Evolutionary conservation across 1,140 invertebrate species (phyloP), one percentile per base, ranked within the genome.

Genomic region (Venustaconcha ellipsiformis): DNA sequence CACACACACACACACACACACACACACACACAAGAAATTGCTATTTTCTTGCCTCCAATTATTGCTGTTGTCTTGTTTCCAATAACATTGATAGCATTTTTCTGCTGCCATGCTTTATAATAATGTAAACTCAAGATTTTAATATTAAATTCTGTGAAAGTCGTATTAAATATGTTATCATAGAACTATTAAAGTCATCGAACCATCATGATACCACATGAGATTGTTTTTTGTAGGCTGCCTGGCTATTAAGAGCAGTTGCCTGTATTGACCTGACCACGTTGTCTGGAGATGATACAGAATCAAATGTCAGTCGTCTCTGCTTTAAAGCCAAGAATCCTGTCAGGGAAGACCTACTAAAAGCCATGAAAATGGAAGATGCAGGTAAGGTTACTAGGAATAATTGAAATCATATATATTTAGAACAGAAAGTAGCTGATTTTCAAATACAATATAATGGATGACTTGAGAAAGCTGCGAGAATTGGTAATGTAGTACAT

Each of bases 231-330:
- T 78, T 81, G 18, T 90, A 94, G 90, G 91, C 93, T 76, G 92
- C 92, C 23, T 97, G 95, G 94, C 90, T 97, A 15, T 82, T 97
- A 56, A 93, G 94, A 87, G 95, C 95, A 23, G 90, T 98, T 5
- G 93, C 93, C 69, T 93, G 95, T 75, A 96, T 98, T 76, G 98
- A 99, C 90, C 91, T 99, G 67, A 99, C 98, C 18, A 97, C 97
- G 55, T 90, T 99, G 59, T 81, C 91, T 84, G 93, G 96, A 15
- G 95, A 98, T 92, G 98, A 99, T 89, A 98, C 96, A 14, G 84
- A 89, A 18, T 91, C 92, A 17, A 96, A 95, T 91, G 95, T 99
- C 11, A 84, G 62, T 68, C 71, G 81, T 14, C 90, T 99, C 2
- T 97, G 96, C 88, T 87, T 91, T 64, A 96, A 96, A 91, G 96